Conservation (phyloP, 92 coral and sea anemone species). For the Porites lobata region DNA sequence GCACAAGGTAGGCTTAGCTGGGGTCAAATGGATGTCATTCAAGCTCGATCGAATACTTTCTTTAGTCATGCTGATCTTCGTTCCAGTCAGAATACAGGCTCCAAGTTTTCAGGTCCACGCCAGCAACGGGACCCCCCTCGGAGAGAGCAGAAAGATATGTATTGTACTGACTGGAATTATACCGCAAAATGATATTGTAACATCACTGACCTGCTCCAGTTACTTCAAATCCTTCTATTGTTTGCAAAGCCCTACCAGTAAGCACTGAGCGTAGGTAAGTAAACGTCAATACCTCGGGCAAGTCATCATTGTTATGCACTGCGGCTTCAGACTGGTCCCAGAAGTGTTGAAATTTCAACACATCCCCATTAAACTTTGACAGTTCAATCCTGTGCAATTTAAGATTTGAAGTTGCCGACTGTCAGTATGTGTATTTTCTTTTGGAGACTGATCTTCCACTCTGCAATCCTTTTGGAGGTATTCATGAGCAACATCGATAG, state of each 20-base stretch:
- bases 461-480: slow-evolving; percentile 12
- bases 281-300: slow-evolving; percentile 52
- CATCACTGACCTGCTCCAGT: slow-evolving; percentile 27
- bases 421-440: slow-evolving; percentile 11
- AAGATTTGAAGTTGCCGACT: background rate
- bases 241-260: slow-evolving; percentile 44
- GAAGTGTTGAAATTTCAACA: slow-evolving; percentile 40
- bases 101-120: no score
- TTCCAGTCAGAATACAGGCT: no score
- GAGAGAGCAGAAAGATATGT: no score
- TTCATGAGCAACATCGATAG: slow-evolving; percentile 25
- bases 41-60: no score
- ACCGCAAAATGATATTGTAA: no score
- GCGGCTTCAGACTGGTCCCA: slow-evolving; percentile 53
- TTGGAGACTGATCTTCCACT: slow-evolving; percentile 4
- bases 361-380: slow-evolving; percentile 34
- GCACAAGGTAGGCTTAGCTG: no score
- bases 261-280: slow-evolving; percentile 45
- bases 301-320: slow-evolving; percentile 41
- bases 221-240: slow-evolving; percentile 47
- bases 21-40: no score
- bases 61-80: no score
- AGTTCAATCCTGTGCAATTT: slow-evolving; percentile 40
- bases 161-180: no score
- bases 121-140: no score